These are phyloP conservation scores for Synanceia verrucosa DNA, from an alignment of 2,797 vertebrate genomes.

Conservation along the genomic window DNA sequence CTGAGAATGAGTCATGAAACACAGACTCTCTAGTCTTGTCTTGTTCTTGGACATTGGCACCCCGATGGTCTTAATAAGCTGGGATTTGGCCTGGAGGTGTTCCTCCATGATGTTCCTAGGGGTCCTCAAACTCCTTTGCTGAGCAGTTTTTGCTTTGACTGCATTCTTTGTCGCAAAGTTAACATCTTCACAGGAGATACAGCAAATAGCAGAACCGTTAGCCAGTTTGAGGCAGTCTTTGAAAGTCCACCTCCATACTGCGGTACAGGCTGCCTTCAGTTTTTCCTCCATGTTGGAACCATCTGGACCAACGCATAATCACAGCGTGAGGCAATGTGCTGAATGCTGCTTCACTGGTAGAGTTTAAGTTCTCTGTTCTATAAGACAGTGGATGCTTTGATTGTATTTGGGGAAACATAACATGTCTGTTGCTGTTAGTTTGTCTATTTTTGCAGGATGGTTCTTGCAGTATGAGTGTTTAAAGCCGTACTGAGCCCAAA, in stretches of 20 bases:
- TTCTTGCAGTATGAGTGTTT: conserved; percentile 23
- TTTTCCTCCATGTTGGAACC: conserved; percentile 58
- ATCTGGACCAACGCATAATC: conserved; percentile 65
- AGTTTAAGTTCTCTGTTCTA: conserved; percentile 45
- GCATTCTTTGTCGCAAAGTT: conserved; percentile 26
- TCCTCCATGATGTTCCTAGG: conserved; percentile 23
- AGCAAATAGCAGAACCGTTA: conserved; percentile 36
- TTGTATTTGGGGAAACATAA: conserved; percentile 43
- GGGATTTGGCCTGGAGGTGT: conserved; percentile 35
- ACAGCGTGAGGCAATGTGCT: conserved; percentile 52
- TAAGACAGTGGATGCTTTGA: conserved; percentile 33
- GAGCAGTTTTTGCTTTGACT: conserved; percentile 16
- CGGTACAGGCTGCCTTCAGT: conserved; percentile 56
- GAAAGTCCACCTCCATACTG: conserved; percentile 56
- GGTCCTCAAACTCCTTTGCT: conserved; percentile 26
- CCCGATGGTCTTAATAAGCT: conserved; percentile 47
- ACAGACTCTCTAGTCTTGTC: conserved; percentile 24
- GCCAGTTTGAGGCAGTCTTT: conserved; percentile 53
- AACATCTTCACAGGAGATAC: conserved; percentile 33
- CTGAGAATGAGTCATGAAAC: conserved; percentile 55
- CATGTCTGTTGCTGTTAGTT: no score
- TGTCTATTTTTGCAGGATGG: background rate
- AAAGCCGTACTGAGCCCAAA: background rate
- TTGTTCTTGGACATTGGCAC: conserved; percentile 35
- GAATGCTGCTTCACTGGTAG: conserved; percentile 46